A percentile compares a stretch with the other conserved stretches of the same genome.
These are phyloP conservation scores for Listronotus bonariensis DNA, from an alignment of 1,140 invertebrate genomes.

Conservation along the genomic window DNA sequence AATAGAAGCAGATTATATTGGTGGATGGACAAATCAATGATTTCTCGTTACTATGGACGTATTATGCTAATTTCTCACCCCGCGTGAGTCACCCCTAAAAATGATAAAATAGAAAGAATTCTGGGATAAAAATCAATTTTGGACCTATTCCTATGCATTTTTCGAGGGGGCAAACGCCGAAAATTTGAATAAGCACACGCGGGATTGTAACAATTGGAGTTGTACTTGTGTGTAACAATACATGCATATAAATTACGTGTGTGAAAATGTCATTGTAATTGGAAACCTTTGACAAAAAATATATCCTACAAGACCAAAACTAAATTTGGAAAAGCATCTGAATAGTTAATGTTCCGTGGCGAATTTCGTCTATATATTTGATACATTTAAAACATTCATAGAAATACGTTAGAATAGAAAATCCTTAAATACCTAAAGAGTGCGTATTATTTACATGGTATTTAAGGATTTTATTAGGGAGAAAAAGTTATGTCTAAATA, in stretches of 20 bases:
- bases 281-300: conserved; percentile 45
- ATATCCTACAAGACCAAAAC: conserved; percentile 18
- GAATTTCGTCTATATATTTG: neutral
- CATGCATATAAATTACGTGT: conserved; percentile 48
- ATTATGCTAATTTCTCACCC: conserved; percentile 35
- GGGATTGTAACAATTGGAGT: conserved; percentile 42
- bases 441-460: no score
- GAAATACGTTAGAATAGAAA: neutral
- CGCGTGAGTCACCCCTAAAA: conserved; percentile 32
- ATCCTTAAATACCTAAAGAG: no score
- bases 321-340: conserved; percentile 26
- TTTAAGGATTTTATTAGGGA: no score
- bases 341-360: conserved; percentile 12
- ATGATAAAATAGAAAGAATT: conserved; percentile 31
- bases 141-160: conserved; percentile 27
- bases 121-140: conserved; percentile 31
- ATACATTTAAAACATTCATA: neutral
- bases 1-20: conserved; percentile 13
- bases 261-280: conserved; percentile 43
- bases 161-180: conserved; percentile 20
- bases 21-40: conserved; percentile 3
- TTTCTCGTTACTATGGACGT: conserved; percentile 17
- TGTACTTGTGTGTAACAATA: conserved; percentile 49
- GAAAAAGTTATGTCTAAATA: no score
- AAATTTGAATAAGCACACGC: conserved; percentile 48